A percentile compares a stretch with the other conserved stretches of the same genome.
phyloP scores from a whole-genome alignment of 1,140 invertebrate species.

The Drosophila malerkotliana region DNA sequence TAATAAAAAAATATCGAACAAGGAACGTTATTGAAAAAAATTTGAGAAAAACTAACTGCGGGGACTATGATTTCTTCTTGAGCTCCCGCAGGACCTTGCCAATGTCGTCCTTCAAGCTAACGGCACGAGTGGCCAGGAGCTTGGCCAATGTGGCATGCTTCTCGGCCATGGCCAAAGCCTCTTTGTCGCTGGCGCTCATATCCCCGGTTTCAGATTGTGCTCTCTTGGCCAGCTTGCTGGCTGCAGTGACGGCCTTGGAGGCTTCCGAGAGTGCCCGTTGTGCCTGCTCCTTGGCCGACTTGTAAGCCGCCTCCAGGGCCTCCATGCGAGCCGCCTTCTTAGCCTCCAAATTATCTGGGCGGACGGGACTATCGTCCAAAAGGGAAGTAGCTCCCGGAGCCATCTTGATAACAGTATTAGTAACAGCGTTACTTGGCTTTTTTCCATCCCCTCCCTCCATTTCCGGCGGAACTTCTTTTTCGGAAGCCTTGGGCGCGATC shows the following conservation, averaged over 20 bases:
- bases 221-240: conserved; percentile 36
- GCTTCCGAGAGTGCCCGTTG: conserved; percentile 44
- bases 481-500: conserved; percentile 2
- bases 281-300: conserved; percentile 33
- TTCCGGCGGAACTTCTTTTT: not conserved
- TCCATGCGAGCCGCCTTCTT: conserved; percentile 3
- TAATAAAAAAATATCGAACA: conserved; percentile 55
- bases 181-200: conserved; percentile 5
- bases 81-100: conserved; percentile 35
- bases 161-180: conserved; percentile 41
- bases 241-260: conserved; percentile 41
- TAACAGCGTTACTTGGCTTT: conserved; percentile 6
- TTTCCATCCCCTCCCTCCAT: not conserved
- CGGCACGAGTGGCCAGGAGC: conserved; percentile 47
- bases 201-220: not conserved
- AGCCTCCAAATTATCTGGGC: conserved; percentile 11
- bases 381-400: conserved; percentile 32
- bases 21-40: conserved; percentile 12
- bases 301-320: conserved; percentile 29
- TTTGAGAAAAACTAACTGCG: conserved; percentile 3
- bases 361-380: conserved; percentile 36
- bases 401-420: conserved; percentile 41
- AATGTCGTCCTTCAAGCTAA: conserved; percentile 51
- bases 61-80: conserved; percentile 18
- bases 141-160: conserved; percentile 61